phyloP scores from a whole-genome alignment of 2,113 vertebrate species.

The Maccullochella peelii region DNA sequence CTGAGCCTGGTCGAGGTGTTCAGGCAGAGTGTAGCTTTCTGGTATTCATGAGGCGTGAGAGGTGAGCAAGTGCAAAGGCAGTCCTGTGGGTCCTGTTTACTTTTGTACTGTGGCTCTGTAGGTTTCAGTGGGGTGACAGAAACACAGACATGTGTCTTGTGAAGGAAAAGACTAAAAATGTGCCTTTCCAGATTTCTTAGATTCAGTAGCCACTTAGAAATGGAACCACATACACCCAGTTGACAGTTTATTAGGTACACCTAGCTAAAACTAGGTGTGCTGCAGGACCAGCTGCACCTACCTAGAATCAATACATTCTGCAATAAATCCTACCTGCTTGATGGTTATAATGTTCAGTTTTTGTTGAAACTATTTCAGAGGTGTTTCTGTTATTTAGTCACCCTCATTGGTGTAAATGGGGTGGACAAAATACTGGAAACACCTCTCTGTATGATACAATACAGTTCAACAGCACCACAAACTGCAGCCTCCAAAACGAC shows the following conservation, averaged over 20 bases:
- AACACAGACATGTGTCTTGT: neutral
- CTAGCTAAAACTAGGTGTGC: too few relatives aligned
- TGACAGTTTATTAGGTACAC: neutral
- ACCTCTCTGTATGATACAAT: neutral
- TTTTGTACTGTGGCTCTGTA: neutral
- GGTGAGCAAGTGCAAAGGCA: slow-evolving; percentile 1
- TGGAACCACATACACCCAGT: neutral
- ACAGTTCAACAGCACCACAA: neutral
- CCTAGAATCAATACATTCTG: too few relatives aligned
- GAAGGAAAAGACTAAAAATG: neutral
- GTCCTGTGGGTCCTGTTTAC: neutral
- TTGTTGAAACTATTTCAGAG: too few relatives aligned
- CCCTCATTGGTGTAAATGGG: too few relatives aligned
- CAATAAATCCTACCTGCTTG: too few relatives aligned
- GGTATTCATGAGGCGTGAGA: neutral
- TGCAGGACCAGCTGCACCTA: too few relatives aligned
- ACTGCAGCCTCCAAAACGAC: neutral
- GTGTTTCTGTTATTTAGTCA: neutral
- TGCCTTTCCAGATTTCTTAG: neutral
- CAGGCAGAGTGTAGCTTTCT: neutral
- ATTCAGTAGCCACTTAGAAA: neutral
- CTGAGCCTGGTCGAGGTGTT: neutral
- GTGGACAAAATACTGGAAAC: neutral
- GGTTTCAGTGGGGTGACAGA: neutral
- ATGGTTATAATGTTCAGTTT: too few relatives aligned